Percentiles rank a stretch among this genome's conserved stretches.
These are phyloP conservation scores for Gambelia wislizenii DNA, from an alignment of 2,797 vertebrate species.

Conservation along the genomic window DNA sequence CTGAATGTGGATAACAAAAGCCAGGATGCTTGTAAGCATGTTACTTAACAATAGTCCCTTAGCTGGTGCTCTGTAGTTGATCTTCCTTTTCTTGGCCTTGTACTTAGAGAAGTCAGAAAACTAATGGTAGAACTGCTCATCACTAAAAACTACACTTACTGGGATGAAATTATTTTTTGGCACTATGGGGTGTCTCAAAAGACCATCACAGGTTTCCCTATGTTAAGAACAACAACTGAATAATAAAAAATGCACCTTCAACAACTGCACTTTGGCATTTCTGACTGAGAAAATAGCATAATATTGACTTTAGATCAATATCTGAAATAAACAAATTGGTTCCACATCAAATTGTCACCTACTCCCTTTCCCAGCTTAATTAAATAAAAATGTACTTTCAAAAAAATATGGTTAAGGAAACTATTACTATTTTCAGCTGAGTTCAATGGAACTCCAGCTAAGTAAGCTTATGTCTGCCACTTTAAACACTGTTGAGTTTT, in stretches of 20 bases:
- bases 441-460: neutral
- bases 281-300: neutral
- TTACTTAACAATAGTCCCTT: neutral
- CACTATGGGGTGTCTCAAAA: neutral
- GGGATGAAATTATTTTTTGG: neutral
- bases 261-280: neutral
- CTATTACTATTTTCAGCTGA: neutral
- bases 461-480: too few relatives aligned
- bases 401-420: neutral
- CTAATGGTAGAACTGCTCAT: neutral
- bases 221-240: neutral
- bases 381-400: neutral
- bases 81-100: neutral
- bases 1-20: neutral
- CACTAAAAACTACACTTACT: neutral
- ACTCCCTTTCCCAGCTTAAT: neutral
- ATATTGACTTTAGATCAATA: neutral
- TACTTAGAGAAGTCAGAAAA: neutral
- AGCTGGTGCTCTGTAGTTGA: neutral
- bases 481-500: neutral
- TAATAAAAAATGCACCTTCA: neutral
- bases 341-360: neutral
- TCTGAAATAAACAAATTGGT: conserved; percentile 3
- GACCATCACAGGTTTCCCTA: neutral
- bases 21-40: neutral